A percentile compares a stretch with the other conserved stretches of the same genome.
phyloP scores from a whole-genome alignment of 2,113 vertebrate genomes.

The Pithys albifrons region DNA sequence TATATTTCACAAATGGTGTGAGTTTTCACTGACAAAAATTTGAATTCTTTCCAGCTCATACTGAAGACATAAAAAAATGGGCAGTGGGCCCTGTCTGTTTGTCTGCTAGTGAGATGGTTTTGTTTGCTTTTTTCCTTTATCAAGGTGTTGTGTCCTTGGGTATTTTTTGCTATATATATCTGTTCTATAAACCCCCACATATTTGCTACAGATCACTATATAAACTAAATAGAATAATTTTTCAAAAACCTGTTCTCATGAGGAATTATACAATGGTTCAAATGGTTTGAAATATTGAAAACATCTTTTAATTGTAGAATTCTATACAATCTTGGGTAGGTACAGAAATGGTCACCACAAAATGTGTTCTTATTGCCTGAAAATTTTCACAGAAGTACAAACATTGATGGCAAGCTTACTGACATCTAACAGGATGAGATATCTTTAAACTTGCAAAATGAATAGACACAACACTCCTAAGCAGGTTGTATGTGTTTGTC shows the following conservation, averaged over 20 bases:
- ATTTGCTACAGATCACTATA: not conserved
- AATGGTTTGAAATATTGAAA: conserved; percentile 73
- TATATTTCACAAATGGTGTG: not conserved
- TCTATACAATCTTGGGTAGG: conserved; percentile 78
- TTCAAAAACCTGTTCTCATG: not conserved
- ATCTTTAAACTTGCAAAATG: conserved; percentile 65
- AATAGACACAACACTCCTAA: conserved; percentile 47
- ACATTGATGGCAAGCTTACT: conserved; percentile 61
- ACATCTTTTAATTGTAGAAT: conserved; percentile 81
- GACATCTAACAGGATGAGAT: conserved; percentile 65
- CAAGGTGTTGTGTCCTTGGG: not conserved
- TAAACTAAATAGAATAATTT: not conserved
- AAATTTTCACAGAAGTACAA: conserved; percentile 71
- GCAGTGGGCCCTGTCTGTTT: not conserved
- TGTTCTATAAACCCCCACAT: not conserved
- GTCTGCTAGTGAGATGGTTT: not conserved
- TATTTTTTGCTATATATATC: not conserved
- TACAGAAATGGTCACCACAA: conserved; percentile 77
- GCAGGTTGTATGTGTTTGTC: conserved; percentile 39
- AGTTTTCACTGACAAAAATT: not conserved
- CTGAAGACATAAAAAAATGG: not conserved
- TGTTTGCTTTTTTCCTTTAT: not conserved
- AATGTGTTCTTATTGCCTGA: conserved; percentile 78
- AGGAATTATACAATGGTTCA: not conserved
- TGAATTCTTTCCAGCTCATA: not conserved